Evolutionary conservation across 2,113 vertebrate genomes (phyloP), one percentile per base, ranked within the genome.

Genomic region (Dicaeum eximium): DNA sequence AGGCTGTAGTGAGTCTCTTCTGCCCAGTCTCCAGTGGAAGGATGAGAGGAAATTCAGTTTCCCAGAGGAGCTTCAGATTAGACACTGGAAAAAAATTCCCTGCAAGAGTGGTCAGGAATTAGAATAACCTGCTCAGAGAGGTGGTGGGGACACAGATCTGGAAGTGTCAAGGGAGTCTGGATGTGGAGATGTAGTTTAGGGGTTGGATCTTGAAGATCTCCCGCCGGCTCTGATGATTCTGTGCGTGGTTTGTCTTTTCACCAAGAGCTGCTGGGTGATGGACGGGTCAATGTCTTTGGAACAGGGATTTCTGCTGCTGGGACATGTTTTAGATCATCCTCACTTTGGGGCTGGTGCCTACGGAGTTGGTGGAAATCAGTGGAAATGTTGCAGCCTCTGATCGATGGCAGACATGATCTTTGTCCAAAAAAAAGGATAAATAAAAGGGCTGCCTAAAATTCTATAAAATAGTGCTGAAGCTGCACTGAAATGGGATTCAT

Each of bases 301-400:
- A 21, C 7, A 9, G 40, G 30, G 70, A 12, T 22, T 42, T 60
- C 30, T 74, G 7, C 15, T 71, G 4, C 25, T 88, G 16, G 22
- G 24, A 8, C 10, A 14, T 4, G 3, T 50, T 92, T 77, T 30
- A 6, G 13, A 15, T 45, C 24, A 11, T 38, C 16, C 13, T 23
- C 37, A 8, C 24, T 64, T 78, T 78, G 35, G 10, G 15, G 3
- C 37, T 7, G 1, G 22, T 33, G 23, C 3, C 28, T 45, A 0
- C 45, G n/a, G n/a, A 45, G 27, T 9, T 58, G 38, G 40, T n/a
- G 38, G 44, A 47, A 58, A 9, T 47, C 64, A 47, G 15, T 35
- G 58, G 28, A 47, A 87, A 51, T 65, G 71, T 60, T 88, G 30
- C 48, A 73, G 4, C 47, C 19, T 48, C 64, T 71, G 53, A 24